Percentiles rank a stretch among this genome's conserved stretches.
phyloP scores from a whole-genome alignment of 2,888 invertebrate species.

The Oligia latruncula region DNA sequence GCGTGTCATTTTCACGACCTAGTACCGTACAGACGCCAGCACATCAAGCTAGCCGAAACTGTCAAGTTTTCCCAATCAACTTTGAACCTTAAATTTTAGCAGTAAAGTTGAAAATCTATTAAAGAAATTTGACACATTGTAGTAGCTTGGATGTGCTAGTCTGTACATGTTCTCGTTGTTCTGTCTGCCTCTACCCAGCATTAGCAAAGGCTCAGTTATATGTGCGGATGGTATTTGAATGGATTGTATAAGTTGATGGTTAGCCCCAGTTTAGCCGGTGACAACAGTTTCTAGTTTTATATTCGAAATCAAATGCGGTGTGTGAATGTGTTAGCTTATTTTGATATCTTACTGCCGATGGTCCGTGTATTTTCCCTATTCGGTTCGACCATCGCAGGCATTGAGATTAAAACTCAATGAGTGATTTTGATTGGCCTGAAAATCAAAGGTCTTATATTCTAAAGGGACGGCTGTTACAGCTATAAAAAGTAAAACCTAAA shows the following conservation, averaged over 20 bases:
- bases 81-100: too few species aligned
- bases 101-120: too few species aligned
- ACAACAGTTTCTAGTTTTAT: conserved; percentile 65
- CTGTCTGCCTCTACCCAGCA: conserved; percentile 5
- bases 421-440: conserved; percentile 46
- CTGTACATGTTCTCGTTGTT: conserved; percentile 1
- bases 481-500: conserved; percentile 20
- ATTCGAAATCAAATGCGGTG: conserved; percentile 64
- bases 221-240: conserved; percentile 57
- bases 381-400: conserved; percentile 46
- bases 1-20: neutral
- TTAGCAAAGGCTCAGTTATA: conserved; percentile 10
- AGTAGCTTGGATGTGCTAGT: too few species aligned
- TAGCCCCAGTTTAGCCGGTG: conserved; percentile 42
- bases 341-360: conserved; percentile 57
- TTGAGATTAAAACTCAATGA: conserved; percentile 48
- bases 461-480: conserved; percentile 57
- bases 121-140: too few species aligned
- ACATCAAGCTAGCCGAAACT: too few species aligned
- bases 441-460: conserved; percentile 46
- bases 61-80: too few species aligned
- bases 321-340: conserved; percentile 65
- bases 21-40: too few species aligned
- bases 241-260: conserved; percentile 50
- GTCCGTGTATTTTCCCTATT: conserved; percentile 45